Evolutionary conservation across 2,113 vertebrate species (phyloP), one percentile per base, ranked within the genome.

Genomic region (Cranoglanis bouderius): DNA sequence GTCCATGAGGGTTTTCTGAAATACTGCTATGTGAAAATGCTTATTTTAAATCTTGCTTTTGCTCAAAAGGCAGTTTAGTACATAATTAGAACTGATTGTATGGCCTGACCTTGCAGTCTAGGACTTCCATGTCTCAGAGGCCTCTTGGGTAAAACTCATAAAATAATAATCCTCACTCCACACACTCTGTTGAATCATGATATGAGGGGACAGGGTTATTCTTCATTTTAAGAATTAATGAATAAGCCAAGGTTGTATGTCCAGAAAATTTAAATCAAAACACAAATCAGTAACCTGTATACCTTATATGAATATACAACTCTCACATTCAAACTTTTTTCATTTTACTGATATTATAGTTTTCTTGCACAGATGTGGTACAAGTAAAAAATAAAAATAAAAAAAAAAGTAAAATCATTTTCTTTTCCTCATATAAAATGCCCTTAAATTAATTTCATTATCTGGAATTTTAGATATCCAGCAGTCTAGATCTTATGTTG

Each of bases 81-180:
- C 88, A 55, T 88, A 84, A 85, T 88, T 88, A 53, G 63, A 82
- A 85, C 55, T 85, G n/a, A 88, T 26, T 49, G 14, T 9, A 51
- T 85, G 74, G 18, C 46, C 46, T 85, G 82, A 75, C 70, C 70
- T 84, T 85, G 87, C 67, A 61, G 82, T 77, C 67, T 51, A 84
- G 53, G 43, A 84, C 67, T 77, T 75, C 5, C 21, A 24, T 57
- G 61, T 32, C 63, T 82, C 32, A 24, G 65, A 74, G 18, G 16
- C 35, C 70, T 53, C 14, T 82, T 91, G 67, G 61, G 74, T 35
- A 57, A 88, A 89, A 81, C 49, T 82, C 77, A 82, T 55, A 85
- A 87, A 89, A 86, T 74, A 85, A 82, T 91, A 65, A 90, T 89
- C 32, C 49, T 57, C 43, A 85, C 40, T 19, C 80, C 53, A 82